These are phyloP conservation scores for Leptopterna dolabrata DNA, from an alignment of 2,888 invertebrate genomes.

Conservation along the genomic window DNA sequence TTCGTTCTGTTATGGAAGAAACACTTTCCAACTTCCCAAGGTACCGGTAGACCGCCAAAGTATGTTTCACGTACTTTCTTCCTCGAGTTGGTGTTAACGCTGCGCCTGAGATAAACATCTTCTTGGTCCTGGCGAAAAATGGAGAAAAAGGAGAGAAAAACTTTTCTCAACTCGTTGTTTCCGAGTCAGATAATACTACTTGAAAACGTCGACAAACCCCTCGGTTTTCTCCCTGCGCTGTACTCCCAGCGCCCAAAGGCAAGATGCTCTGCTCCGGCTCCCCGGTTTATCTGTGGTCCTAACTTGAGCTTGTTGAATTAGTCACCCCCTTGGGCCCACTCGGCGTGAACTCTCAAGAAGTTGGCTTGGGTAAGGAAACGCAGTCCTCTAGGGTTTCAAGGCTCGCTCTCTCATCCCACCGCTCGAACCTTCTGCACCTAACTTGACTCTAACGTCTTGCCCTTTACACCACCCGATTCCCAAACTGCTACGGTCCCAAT, in stretches of 20 bases:
- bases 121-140: neutral
- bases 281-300: slow-evolving; percentile 27
- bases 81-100: neutral
- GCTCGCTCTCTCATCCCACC: neutral
- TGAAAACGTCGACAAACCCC: slow-evolving; percentile 9
- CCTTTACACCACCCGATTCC: neutral
- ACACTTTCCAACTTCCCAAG: neutral
- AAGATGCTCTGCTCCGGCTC: slow-evolving; percentile 13
- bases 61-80: neutral
- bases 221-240: neutral
- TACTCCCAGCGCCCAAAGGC: slow-evolving; percentile 23
- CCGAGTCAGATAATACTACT: slow-evolving; percentile 21
- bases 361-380: slow-evolving; percentile 22
- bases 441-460: slow-evolving; percentile 5
- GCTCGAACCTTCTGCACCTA: neutral
- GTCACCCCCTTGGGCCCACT: slow-evolving; percentile 48
- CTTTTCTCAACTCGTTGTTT: neutral
- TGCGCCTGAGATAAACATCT: neutral
- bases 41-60: neutral
- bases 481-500: neutral
- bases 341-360: slow-evolving; percentile 44
- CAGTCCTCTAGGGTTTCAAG: slow-evolving; percentile 7
- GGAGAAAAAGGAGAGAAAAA: neutral
- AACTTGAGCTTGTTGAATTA: slow-evolving; percentile 48
- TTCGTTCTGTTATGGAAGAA: neutral